phyloP scores from a whole-genome alignment of 2,888 invertebrate genomes.

The Pelosia muscerda region DNA sequence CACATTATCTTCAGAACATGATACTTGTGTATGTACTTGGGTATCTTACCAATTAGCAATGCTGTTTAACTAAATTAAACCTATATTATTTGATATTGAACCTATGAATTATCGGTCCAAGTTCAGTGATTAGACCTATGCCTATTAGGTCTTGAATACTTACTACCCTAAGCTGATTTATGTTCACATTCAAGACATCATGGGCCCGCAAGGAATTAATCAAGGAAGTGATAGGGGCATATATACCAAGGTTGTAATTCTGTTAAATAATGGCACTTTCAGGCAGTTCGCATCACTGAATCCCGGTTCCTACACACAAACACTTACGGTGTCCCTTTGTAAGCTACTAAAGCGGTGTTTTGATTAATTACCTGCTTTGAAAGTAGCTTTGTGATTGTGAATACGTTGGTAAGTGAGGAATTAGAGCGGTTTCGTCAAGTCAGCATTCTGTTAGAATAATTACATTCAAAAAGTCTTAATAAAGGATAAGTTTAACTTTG shows the following conservation, averaged over 20 bases:
- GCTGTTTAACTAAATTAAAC: no score
- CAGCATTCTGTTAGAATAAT: neutral
- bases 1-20: no score
- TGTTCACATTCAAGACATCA: neutral
- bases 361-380: conserved; percentile 4
- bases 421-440: neutral
- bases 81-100: no score
- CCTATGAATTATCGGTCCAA: no score
- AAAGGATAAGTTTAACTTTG: neutral
- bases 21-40: no score
- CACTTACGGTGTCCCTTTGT: conserved; percentile 1
- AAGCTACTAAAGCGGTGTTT: conserved; percentile 4
- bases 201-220: neutral
- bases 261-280: neutral
- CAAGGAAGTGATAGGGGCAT: neutral
- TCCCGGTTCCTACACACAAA: conserved; percentile 4
- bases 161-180: neutral
- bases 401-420: neutral
- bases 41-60: no score
- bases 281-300: conserved; percentile 2
- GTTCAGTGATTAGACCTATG: neutral
- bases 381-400: conserved; percentile 4
- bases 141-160: neutral
- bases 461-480: neutral
- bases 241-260: conserved; percentile 1